Evolutionary conservation across 2,113 vertebrate species (phyloP).

Genomic region (Acrocephalus arundinaceus): DNA sequence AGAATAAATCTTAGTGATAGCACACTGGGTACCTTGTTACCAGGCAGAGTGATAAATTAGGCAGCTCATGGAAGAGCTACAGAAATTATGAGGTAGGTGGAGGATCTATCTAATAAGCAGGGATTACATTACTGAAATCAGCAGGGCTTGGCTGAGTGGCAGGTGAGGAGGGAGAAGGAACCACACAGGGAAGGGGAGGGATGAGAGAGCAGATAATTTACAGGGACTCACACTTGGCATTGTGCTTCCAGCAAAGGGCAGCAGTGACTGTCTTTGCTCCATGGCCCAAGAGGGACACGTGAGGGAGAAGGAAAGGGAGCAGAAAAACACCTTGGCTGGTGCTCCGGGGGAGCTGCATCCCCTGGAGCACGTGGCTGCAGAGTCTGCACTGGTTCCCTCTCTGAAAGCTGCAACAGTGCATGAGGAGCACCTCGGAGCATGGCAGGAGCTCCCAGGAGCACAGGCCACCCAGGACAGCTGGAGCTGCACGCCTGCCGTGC

Average conservation of each 20-base stretch:
- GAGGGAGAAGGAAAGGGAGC: background rate
- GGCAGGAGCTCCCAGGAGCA: background rate
- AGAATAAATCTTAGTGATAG: conserved; percentile 16
- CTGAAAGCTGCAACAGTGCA: background rate
- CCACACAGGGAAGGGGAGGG: background rate
- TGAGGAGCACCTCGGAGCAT: background rate
- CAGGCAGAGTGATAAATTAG: conserved; percentile 57
- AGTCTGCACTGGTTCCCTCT: background rate
- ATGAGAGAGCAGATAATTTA: background rate
- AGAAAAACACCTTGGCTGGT: background rate
- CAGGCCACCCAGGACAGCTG: background rate
- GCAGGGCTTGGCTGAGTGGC: conserved; percentile 34
- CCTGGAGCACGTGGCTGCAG: background rate
- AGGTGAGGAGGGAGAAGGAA: background rate
- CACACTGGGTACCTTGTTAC: conserved; percentile 21
- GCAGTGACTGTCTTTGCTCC: background rate
- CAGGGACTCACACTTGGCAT: background rate
- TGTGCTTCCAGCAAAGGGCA: background rate
- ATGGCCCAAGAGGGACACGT: too few species aligned
- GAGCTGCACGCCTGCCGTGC: fast-evolving
- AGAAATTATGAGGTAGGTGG: conserved; percentile 62
- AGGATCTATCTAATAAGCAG: conserved; percentile 48
- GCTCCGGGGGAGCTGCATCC: background rate
- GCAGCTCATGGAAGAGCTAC: conserved; percentile 45
- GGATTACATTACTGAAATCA: conserved; percentile 49